These are phyloP conservation scores for Theretra japonica DNA, from an alignment of 2,888 invertebrate genomes.

Conservation along the genomic window DNA sequence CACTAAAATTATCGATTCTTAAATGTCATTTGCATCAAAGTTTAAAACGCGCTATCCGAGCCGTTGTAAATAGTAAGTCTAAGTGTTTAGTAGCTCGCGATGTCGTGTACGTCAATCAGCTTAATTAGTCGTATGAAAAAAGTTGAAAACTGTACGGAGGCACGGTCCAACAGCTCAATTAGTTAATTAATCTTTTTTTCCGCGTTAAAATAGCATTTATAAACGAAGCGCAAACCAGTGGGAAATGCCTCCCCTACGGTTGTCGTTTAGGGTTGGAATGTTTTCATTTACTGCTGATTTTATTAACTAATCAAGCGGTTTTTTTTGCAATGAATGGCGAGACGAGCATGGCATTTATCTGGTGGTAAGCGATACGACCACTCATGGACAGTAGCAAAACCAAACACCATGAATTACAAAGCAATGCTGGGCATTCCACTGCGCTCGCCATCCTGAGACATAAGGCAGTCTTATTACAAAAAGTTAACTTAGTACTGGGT, in stretches of 20 bases:
- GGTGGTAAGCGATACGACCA: too few species aligned
- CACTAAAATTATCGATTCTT: too few species aligned
- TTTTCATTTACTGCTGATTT: constrained; percentile 8
- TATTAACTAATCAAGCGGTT: not conserved
- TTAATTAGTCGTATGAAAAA: constrained; percentile 64
- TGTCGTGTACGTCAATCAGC: constrained; percentile 57
- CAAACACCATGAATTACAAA: too few species aligned
- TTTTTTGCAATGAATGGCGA: too few species aligned
- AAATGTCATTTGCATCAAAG: too few species aligned
- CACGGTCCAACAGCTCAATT: constrained; percentile 77
- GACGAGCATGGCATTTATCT: too few species aligned
- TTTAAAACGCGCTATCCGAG: not conserved
- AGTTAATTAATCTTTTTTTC: constrained; percentile 85
- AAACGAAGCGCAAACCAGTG: constrained; percentile 78
- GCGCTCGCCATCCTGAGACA: too few species aligned
- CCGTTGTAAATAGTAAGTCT: constrained; percentile 41
- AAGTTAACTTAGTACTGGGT: too few species aligned
- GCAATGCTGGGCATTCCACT: too few species aligned
- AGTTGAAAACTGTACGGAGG: constrained; percentile 53
- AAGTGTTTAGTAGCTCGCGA: constrained; percentile 42
- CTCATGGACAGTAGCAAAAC: too few species aligned
- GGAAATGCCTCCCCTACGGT: constrained; percentile 69
- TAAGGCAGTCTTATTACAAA: too few species aligned
- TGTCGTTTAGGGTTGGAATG: constrained; percentile 61
- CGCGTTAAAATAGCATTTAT: constrained; percentile 84